A percentile compares a stretch with the other conserved stretches of the same genome.
Conservation (phyloP, 2,888 invertebrate species). For the Stenodema calcarata region DNA sequence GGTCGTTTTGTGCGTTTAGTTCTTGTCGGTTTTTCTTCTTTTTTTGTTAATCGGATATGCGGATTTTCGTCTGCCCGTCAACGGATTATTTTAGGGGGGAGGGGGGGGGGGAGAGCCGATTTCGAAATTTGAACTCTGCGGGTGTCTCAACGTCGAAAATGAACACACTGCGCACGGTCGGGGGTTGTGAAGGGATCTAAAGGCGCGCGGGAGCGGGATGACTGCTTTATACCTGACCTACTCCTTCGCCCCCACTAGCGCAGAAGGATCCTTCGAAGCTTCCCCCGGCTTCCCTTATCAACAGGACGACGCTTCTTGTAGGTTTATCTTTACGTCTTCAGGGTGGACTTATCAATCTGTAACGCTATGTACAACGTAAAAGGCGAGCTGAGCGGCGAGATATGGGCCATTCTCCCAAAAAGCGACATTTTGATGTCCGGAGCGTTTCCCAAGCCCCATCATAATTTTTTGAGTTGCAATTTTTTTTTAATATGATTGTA, state of each 20-base stretch:
- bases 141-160: neutral
- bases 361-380: too few relatives aligned
- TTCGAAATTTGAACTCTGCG: neutral
- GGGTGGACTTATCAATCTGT: too few relatives aligned
- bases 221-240: conserved; percentile 31
- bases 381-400: too few relatives aligned
- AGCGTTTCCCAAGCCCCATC: too few relatives aligned
- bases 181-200: conserved; percentile 29
- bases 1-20: too few relatives aligned
- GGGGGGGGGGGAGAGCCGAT: too few relatives aligned
- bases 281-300: neutral
- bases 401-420: too few relatives aligned
- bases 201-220: conserved; percentile 39
- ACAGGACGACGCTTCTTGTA: neutral
- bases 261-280: neutral
- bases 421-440: too few relatives aligned
- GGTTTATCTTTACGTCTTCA: neutral
- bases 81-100: too few relatives aligned
- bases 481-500: too few relatives aligned
- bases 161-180: neutral
- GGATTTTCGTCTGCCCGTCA: neutral
- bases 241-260: conserved; percentile 20
- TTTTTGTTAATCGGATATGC: neutral
- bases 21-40: too few relatives aligned
- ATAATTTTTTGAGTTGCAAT: too few relatives aligned